Percentiles rank a stretch among this genome's conserved stretches.
Evolutionary conservation across 92 coral and sea anemone genomes (phyloP).

Genomic region (Parazoanthus darwini): DNA sequence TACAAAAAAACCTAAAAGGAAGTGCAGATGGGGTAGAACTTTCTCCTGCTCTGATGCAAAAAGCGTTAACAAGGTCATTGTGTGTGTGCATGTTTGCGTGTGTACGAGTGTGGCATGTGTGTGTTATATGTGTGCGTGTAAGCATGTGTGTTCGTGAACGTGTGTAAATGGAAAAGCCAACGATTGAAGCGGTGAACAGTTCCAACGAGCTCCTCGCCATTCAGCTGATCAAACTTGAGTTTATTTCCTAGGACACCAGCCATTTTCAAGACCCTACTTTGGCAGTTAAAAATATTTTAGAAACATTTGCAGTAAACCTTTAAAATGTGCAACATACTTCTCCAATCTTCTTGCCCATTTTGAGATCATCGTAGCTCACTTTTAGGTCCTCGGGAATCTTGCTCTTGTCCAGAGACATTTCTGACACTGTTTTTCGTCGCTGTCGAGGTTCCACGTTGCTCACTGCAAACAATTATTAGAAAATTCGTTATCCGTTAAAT

Average conservation of each 20-base stretch:
- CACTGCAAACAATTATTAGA: not conserved
- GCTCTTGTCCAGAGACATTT: constrained; percentile 34
- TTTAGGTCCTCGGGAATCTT: constrained; percentile 15
- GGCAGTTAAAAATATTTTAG: not conserved
- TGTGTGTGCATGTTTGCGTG: too few species aligned
- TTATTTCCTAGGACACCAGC: not conserved
- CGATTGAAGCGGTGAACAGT: not conserved
- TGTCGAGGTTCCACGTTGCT: not conserved
- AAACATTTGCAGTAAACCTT: not conserved
- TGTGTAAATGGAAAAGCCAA: not conserved
- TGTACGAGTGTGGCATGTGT: too few species aligned
- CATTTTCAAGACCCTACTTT: not conserved
- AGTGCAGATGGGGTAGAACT: too few species aligned
- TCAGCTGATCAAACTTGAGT: not conserved
- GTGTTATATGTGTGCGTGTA: too few species aligned
- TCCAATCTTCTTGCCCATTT: constrained; percentile 14
- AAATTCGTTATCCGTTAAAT: not conserved
- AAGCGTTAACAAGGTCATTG: too few species aligned
- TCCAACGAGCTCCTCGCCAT: not conserved
- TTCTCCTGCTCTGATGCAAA: too few species aligned
- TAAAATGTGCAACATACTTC: not conserved
- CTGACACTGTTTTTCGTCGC: constrained; percentile 15
- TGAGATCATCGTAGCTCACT: not conserved
- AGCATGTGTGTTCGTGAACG: too few species aligned
- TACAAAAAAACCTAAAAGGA: too few species aligned